Conservation (phyloP, 1,140 invertebrate species). For the Drosophila ananassae region DNA sequence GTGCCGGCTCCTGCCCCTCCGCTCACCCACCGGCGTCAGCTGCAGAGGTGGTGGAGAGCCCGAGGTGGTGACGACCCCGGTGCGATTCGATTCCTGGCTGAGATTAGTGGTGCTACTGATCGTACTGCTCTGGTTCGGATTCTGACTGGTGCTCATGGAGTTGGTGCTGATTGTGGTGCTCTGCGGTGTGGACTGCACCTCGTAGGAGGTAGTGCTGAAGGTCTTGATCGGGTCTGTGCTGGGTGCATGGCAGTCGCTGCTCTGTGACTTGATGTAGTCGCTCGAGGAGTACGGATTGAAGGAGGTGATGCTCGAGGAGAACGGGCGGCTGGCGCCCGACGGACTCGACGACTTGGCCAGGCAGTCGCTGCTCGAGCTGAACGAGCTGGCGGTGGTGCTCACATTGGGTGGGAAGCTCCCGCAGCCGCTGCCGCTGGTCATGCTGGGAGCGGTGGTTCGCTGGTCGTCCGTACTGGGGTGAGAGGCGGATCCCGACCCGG, state of each 20-base stretch:
- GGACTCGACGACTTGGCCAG: conserved; percentile 81
- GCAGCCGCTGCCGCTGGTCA: conserved; percentile 54
- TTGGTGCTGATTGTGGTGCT: conserved; percentile 59
- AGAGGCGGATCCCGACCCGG: conserved; percentile 13
- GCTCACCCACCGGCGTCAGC: conserved; percentile 61
- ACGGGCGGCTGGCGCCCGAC: conserved; percentile 57
- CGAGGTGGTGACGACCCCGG: conserved; percentile 50
- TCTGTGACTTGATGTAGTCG: conserved; percentile 82
- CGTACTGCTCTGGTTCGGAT: conserved; percentile 30
- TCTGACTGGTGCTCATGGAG: conserved; percentile 45
- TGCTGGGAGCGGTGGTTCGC: conserved; percentile 68
- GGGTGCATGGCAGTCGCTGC: conserved; percentile 80
- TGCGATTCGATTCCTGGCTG: conserved; percentile 28
- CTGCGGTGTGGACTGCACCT: conserved; percentile 72
- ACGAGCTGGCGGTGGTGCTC: conserved; percentile 73
- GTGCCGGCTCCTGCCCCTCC: conserved; percentile 10
- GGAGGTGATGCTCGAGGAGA: conserved; percentile 83
- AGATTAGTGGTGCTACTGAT: conserved; percentile 51
- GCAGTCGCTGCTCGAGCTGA: conserved; percentile 81
- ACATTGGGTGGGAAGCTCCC: conserved; percentile 50
- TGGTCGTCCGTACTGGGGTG: conserved; percentile 55
- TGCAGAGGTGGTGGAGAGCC: conserved; percentile 65
- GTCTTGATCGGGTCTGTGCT: conserved; percentile 84
- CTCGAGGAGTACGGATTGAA: conserved; percentile 83
- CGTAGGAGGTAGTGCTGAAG: conserved; percentile 83